Evolutionary conservation across 2,888 invertebrate species (phyloP), one percentile per base, ranked within the genome.

Genomic region (Microctonus brassicae): DNA sequence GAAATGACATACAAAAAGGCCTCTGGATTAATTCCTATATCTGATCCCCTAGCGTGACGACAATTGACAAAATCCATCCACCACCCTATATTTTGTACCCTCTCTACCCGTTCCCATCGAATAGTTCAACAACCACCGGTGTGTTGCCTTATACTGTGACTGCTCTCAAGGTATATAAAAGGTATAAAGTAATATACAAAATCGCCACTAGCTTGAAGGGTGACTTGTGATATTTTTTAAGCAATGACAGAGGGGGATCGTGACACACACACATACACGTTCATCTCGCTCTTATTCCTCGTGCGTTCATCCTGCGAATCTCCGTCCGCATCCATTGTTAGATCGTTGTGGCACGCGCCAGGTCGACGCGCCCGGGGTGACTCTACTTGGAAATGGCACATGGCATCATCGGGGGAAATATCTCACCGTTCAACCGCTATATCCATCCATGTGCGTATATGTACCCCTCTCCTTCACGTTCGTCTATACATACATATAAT

Each of bases 381-480:
- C 72, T 72, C 67, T 47, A 42, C 52, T 66, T 65, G 72, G 72
- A 75, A 75, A 71, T 75, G 74, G 76, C 77, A 74, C 77, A 76
- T 76, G 76, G 75, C 76, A 57, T 62, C 52, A 60, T 55, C 42
- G 69, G 75, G 65, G 66, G 68, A 52, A 26, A 65, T 64, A 33
- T 64, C 53, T 52, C 64, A 57, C 57, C 66, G 57, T 36, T 17
- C 47, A 47, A 47, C 47, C 20, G 10, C 57, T 70, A 64, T 69
- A 57, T 66, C 26, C 20, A 52, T 67, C 52, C 53, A 29, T 29
- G 58, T 69, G 47, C 63, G 33, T 17, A 36, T 67, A 52, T 42
- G 36, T 29, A 39, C 69, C 66, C 61, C 61, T 58, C 68, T 67
- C 57, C 36, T 57, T 36, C 57, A 58, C n/a, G n/a, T n/a, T n/a